These are phyloP conservation scores for Gnathonemus longibarbis DNA, from an alignment of 2,113 vertebrate genomes.

Conservation along the genomic window DNA sequence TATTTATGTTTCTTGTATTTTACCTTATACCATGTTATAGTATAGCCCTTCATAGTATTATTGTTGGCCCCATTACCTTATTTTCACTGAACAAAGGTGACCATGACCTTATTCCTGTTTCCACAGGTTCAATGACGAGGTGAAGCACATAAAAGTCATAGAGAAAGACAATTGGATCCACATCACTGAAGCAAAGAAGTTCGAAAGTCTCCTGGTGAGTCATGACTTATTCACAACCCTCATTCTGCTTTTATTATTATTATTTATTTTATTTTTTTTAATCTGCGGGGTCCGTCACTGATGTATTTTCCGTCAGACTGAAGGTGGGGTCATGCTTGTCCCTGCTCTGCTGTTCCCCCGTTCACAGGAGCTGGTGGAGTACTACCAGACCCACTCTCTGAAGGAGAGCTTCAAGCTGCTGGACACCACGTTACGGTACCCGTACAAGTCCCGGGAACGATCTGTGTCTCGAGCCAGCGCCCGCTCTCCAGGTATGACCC, in stretches of 20 bases:
- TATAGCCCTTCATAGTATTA: not conserved
- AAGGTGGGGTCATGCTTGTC: not conserved
- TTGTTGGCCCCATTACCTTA: not conserved
- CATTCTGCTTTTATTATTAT: not conserved
- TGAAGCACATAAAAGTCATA: slow-evolving; percentile 97
- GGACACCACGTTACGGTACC: slow-evolving; percentile 84
- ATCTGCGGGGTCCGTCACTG: not conserved
- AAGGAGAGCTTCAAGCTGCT: slow-evolving; percentile 98
- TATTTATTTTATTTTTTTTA: not conserved
- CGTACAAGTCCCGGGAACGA: slow-evolving; percentile 85
- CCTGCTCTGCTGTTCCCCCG: not conserved
- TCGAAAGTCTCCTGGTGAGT: slow-evolving; percentile 88
- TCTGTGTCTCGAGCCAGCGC: slow-evolving; percentile 68
- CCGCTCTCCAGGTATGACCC: slow-evolving; percentile 76
- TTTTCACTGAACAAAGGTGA: not conserved
- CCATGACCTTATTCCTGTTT: not conserved
- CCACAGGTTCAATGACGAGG: slow-evolving; percentile 90
- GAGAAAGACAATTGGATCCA: slow-evolving; percentile 97
- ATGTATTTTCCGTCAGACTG: not conserved
- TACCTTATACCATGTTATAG: not conserved
- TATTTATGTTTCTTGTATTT: not conserved
- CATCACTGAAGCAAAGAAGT: slow-evolving; percentile 97
- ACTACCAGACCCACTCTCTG: slow-evolving; percentile 90
- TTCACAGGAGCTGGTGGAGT: slow-evolving; percentile 88
- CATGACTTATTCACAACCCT: not conserved